Evolutionary conservation across 1,140 invertebrate genomes (phyloP).

Genomic region (Bombus superbus): DNA sequence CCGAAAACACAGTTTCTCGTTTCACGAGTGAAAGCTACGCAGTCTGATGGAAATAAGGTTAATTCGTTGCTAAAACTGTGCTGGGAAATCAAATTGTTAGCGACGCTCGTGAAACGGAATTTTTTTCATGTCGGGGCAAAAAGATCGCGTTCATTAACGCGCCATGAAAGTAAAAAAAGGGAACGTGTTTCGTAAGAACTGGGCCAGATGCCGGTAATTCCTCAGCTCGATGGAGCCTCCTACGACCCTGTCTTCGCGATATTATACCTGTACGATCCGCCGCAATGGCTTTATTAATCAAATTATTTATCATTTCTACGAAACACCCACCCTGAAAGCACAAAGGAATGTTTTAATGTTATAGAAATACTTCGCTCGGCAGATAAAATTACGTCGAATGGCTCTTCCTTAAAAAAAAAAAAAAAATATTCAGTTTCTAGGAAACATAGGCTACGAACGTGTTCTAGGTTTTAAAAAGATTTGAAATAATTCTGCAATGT

Average conservation of each 20-base stretch:
- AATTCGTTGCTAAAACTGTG: neutral
- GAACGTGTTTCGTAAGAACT: slow-evolving; percentile 15
- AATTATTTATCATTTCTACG: slow-evolving; percentile 1
- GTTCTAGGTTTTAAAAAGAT: no score
- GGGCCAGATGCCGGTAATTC: slow-evolving; percentile 35
- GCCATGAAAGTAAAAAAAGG: slow-evolving; percentile 3
- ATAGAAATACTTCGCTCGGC: neutral
- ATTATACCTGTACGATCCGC: neutral
- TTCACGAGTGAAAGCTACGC: neutral
- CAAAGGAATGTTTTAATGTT: neutral
- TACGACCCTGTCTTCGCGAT: neutral
- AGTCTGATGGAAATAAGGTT: neutral
- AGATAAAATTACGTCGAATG: no score
- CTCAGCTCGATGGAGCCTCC: neutral
- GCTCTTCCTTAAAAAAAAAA: no score
- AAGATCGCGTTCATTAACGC: neutral
- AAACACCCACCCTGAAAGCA: neutral
- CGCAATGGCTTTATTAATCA: slow-evolving; percentile 4
- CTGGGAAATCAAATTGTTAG: neutral
- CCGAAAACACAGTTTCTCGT: neutral
- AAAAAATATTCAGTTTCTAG: no score
- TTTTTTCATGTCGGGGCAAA: neutral
- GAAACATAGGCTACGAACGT: no score
- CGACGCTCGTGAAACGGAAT: neutral
- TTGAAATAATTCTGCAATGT: no score